Evolutionary conservation across 2,113 vertebrate species (phyloP).

Genomic region (Anarrhichthys ocellatus): DNA sequence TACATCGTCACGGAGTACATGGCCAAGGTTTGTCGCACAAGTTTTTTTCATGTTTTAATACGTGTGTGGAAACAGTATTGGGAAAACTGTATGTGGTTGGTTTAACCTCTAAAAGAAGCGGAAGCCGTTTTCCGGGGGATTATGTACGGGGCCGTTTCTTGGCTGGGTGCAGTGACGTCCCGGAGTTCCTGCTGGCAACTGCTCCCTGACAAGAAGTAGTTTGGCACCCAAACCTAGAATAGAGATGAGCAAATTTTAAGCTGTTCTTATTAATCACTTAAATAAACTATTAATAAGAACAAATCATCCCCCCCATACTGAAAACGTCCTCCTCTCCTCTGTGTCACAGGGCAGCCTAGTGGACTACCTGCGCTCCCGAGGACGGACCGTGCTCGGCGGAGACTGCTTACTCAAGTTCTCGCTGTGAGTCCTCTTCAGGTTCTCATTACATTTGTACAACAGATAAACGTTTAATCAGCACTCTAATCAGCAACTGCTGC

Average conservation of each 20-base stretch:
- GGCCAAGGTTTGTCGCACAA: constrained; percentile 89
- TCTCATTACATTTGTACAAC: neutral
- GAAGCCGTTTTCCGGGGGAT: neutral
- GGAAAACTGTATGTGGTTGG: neutral
- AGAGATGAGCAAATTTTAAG: neutral
- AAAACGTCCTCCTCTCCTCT: neutral
- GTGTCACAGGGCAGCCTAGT: constrained; percentile 91
- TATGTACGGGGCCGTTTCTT: neutral
- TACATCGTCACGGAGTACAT: constrained; percentile 99
- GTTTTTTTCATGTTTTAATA: neutral
- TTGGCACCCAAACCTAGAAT: neutral
- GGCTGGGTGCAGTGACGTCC: neutral
- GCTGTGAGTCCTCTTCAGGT: constrained; percentile 83
- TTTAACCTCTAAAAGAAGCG: neutral
- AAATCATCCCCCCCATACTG: neutral
- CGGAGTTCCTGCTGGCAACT: neutral
- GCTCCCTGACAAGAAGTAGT: neutral
- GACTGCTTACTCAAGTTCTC: constrained; percentile 97
- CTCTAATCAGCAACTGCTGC: no score
- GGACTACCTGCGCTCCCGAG: constrained; percentile 94
- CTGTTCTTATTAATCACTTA: neutral
- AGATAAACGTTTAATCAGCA: constrained; percentile 19
- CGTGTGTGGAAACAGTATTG: neutral
- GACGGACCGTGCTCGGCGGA: constrained; percentile 92
- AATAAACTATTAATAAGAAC: neutral